Conservation (phyloP, 2,888 invertebrate genomes). For the Strigamia transsilvanica region DNA sequence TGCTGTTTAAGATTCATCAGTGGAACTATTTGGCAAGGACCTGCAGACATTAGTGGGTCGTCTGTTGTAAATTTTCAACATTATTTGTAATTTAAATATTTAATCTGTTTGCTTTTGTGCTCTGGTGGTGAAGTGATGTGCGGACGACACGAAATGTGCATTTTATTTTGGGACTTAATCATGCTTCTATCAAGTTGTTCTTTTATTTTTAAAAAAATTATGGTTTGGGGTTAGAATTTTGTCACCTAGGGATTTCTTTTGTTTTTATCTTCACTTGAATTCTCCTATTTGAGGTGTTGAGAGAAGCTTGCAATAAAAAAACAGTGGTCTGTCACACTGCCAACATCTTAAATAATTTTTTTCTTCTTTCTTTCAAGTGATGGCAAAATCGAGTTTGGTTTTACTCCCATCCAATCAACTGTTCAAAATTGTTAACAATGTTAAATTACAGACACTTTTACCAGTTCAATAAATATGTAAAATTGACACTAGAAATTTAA, state of each 20-base stretch:
- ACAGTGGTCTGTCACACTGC: constrained; percentile 16
- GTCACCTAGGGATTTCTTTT: background rate
- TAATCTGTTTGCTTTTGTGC: constrained; percentile 42
- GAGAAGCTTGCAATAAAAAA: background rate
- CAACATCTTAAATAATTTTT: constrained; percentile 11
- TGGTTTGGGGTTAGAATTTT: background rate
- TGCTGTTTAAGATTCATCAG: constrained; percentile 24
- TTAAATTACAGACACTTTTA: background rate
- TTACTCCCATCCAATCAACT: background rate
- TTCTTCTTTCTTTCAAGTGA: background rate
- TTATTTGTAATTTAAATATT: constrained; percentile 48
- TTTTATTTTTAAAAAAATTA: background rate
- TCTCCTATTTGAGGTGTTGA: constrained; percentile 18
- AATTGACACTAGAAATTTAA: too few relatives aligned
- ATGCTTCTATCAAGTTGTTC: background rate
- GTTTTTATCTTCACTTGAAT: background rate
- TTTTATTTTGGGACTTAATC: constrained; percentile 17
- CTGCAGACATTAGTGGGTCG: background rate
- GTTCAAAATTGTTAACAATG: background rate
- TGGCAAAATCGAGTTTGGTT: constrained; percentile 12
- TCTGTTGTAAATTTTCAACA: constrained; percentile 23
- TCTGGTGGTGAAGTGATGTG: constrained; percentile 32
- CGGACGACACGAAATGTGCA: background rate
- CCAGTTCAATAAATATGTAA: too few relatives aligned
- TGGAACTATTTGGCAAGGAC: constrained; percentile 25